Conservation (phyloP, 2,888 invertebrate genomes). For the Octodonta nipae region DNA sequence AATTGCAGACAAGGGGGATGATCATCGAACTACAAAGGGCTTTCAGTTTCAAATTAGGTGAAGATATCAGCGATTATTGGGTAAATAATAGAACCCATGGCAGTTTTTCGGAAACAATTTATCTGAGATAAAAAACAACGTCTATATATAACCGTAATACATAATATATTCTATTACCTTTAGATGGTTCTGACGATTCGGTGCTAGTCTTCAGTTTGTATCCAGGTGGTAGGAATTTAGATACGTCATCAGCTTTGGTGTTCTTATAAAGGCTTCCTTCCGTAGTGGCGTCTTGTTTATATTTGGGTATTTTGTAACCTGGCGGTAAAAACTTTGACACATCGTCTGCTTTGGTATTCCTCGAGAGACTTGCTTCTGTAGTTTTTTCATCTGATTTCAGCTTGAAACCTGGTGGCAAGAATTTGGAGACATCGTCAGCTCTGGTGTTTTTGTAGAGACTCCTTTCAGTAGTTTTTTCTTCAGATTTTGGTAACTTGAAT, state of each 20-base stretch:
- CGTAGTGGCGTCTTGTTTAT: background rate
- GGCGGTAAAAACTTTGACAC: conserved; percentile 33
- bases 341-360: conserved; percentile 33
- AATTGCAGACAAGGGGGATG: too few species aligned
- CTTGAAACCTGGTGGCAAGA: conserved; percentile 38
- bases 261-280: conserved; percentile 29
- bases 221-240: conserved; percentile 50
- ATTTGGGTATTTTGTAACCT: conserved; percentile 12
- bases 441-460: conserved; percentile 25
- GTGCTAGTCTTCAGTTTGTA: conserved; percentile 37
- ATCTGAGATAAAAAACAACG: too few species aligned
- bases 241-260: conserved; percentile 43
- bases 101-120: too few species aligned
- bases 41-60: too few species aligned
- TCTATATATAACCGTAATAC: too few species aligned
- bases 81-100: too few species aligned
- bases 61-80: too few species aligned
- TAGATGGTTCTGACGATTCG: too few species aligned
- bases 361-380: conserved; percentile 11
- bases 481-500: conserved; percentile 37
- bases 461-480: conserved; percentile 8
- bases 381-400: conserved; percentile 18
- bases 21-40: too few species aligned
- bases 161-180: too few species aligned
- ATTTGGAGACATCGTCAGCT: conserved; percentile 28